phyloP scores from a whole-genome alignment of 92 coral and sea anemone species.

The Palythoa caribaeorum region DNA sequence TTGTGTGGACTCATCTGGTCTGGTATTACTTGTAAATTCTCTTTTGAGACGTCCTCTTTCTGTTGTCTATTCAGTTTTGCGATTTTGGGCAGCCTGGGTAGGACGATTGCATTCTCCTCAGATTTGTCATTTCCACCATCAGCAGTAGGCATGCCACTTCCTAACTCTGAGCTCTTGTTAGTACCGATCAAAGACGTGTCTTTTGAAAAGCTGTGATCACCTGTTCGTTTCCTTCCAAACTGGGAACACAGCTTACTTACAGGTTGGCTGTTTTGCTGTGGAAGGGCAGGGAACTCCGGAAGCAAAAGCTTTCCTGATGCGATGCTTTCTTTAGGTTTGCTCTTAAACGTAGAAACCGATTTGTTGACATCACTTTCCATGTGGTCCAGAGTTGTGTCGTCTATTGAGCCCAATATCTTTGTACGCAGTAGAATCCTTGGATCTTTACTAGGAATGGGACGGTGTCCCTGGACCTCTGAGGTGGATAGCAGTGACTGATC shows the following conservation, averaged over 20 bases:
- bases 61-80: constrained; percentile 10
- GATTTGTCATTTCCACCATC: not conserved
- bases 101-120: not conserved
- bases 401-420: constrained; percentile 20
- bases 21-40: not conserved
- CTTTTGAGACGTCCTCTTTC: not conserved
- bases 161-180: not conserved
- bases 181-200: constrained; percentile 1
- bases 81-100: constrained; percentile 30
- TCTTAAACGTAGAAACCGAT: constrained; percentile 12
- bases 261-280: constrained; percentile 18
- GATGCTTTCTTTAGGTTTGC: constrained; percentile 25
- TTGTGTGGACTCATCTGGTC: constrained; percentile 6
- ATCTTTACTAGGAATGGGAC: constrained; percentile 2
- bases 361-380: constrained; percentile 18
- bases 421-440: constrained; percentile 12
- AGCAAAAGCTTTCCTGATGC: constrained; percentile 31
- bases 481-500: not conserved
- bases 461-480: not conserved
- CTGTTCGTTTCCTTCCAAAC: constrained; percentile 42
- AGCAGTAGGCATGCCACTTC: not conserved
- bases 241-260: constrained; percentile 43
- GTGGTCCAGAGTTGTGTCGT: constrained; percentile 15
- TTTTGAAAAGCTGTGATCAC: constrained; percentile 3
- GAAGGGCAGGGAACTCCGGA: constrained; percentile 29